These are phyloP conservation scores for Scolopax bukidnonensis DNA, from an alignment of 2,797 vertebrate genomes.

Conservation along the genomic window DNA sequence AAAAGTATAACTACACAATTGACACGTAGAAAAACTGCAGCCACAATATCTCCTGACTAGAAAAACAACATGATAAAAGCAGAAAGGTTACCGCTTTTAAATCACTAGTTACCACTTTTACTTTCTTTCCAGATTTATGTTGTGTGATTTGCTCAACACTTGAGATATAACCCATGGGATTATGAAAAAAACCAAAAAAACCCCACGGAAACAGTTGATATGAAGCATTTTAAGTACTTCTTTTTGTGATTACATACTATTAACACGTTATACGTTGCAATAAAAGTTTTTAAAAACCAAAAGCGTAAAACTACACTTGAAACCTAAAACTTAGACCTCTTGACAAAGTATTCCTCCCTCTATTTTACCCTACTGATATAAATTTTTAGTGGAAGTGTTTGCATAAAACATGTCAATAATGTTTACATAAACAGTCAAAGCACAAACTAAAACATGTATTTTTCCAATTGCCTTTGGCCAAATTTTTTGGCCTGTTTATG, in stretches of 20 bases:
- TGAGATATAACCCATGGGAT: not conserved
- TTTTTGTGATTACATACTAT: not conserved
- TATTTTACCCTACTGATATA: not conserved
- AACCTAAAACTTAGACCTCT: not conserved
- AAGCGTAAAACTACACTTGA: not conserved
- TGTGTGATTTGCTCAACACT: not conserved
- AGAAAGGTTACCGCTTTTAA: conserved; percentile 1
- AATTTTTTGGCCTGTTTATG: no score
- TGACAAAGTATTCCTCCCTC: not conserved
- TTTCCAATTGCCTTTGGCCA: not conserved
- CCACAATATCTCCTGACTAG: not conserved
- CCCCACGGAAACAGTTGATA: not conserved
- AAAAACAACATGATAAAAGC: not conserved
- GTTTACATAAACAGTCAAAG: not conserved
- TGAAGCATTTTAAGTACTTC: not conserved
- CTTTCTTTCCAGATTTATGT: conserved; percentile 19
- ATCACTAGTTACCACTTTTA: not conserved
- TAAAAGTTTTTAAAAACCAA: not conserved
- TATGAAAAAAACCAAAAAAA: not conserved
- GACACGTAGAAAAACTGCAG: not conserved
- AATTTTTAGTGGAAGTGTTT: not conserved
- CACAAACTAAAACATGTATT: not conserved
- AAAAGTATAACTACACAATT: not conserved
- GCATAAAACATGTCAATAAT: not conserved
- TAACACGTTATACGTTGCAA: not conserved